Percentiles rank a stretch among this genome's conserved stretches.
These are phyloP conservation scores for Rotaria socialis DNA, from an alignment of 2,888 invertebrate species.

Conservation along the genomic window DNA sequence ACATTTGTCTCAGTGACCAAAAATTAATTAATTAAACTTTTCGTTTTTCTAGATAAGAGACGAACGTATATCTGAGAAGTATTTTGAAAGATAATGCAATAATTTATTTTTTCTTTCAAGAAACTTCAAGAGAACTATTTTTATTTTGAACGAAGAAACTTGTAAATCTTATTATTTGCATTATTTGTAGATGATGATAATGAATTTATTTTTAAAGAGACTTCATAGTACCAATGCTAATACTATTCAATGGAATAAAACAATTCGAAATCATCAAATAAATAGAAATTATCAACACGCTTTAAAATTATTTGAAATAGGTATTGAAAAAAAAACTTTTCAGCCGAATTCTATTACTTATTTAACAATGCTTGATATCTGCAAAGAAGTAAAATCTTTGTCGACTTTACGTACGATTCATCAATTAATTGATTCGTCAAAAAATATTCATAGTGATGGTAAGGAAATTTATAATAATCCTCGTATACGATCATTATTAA, in stretches of 20 bases:
- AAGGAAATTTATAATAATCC: neutral
- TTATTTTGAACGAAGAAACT: no score
- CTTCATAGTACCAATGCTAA: neutral
- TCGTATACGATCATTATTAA: neutral
- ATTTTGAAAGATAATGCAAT: no score
- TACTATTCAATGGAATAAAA: slow-evolving; percentile 16
- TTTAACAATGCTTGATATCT: neutral
- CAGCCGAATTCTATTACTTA: neutral
- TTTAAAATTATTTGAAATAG: neutral
- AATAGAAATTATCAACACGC: slow-evolving; percentile 12
- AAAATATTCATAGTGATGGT: neutral
- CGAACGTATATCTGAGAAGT: no score
- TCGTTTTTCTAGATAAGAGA: no score
- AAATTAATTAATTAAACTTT: no score
- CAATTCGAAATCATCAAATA: neutral
- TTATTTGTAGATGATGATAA: neutral
- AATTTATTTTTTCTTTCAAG: no score
- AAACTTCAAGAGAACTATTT: no score
- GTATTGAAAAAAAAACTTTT: slow-evolving; percentile 4
- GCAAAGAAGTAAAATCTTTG: neutral
- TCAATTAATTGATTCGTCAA: neutral
- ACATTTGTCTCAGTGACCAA: no score
- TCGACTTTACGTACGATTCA: neutral
- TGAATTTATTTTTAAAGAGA: neutral
- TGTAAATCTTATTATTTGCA: no score